These are phyloP conservation scores for Apodemus agrarius DNA, from an alignment of 2,797 vertebrate species.

Conservation along the genomic window DNA sequence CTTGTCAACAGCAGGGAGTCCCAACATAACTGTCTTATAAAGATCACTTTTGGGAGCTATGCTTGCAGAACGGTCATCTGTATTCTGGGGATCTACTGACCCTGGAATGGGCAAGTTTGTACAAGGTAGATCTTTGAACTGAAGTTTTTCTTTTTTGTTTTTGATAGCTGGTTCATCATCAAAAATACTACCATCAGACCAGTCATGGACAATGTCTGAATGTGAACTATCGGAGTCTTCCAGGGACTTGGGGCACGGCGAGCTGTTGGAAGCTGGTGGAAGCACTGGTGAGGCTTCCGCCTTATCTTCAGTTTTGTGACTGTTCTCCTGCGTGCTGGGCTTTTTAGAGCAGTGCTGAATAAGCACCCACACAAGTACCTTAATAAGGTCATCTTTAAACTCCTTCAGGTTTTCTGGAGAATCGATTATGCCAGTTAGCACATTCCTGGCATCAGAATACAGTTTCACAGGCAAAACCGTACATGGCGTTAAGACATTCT, in stretches of 20 bases:
- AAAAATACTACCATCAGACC: slow-evolving; percentile 95
- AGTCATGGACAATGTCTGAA: slow-evolving; percentile 91
- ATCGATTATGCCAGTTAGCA: slow-evolving; percentile 97
- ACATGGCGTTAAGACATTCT: slow-evolving; percentile 94
- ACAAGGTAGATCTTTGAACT: slow-evolving; percentile 84
- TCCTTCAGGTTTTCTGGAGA: slow-evolving; percentile 95
- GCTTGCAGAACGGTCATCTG: slow-evolving; percentile 88
- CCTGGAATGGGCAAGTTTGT: slow-evolving; percentile 92
- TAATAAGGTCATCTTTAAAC: slow-evolving; percentile 96
- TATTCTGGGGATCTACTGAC: slow-evolving; percentile 92
- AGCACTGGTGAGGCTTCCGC: slow-evolving; percentile 59
- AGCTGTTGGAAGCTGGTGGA: slow-evolving; percentile 57
- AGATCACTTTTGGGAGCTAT: slow-evolving; percentile 90
- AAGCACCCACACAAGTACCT: slow-evolving; percentile 95
- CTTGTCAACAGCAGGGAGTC: slow-evolving; percentile 93
- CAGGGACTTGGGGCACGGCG: slow-evolving; percentile 80
- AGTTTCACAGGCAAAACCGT: slow-evolving; percentile 92
- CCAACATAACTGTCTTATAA: slow-evolving; percentile 91
- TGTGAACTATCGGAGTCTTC: slow-evolving; percentile 92
- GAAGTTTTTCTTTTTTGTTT: slow-evolving; percentile 87
- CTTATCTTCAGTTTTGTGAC: slow-evolving; percentile 70
- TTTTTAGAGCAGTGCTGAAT: slow-evolving; percentile 93
- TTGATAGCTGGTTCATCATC: slow-evolving; percentile 90
- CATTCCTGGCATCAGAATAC: slow-evolving; percentile 96
- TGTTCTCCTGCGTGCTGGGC: slow-evolving; percentile 81